A percentile compares a stretch with the other conserved stretches of the same genome.
Evolutionary conservation across 2,888 invertebrate species (phyloP).

Genomic region (Caenorhabditis plicata): DNA sequence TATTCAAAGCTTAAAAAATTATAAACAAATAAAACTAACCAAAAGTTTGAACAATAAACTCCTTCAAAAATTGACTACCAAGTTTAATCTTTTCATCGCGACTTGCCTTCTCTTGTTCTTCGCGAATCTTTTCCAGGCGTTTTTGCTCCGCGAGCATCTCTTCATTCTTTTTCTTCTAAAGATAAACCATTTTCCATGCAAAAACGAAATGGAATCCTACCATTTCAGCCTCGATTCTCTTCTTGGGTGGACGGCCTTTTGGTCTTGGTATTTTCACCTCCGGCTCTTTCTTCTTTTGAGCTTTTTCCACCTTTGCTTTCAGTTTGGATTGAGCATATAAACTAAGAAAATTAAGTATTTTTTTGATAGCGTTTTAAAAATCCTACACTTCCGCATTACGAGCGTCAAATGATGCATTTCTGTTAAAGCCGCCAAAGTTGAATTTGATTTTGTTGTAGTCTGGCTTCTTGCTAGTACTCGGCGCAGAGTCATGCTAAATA

Average conservation of each 20-base stretch:
- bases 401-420: too few relatives aligned
- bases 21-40: too few relatives aligned
- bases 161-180: slow-evolving; percentile 11
- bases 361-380: not conserved
- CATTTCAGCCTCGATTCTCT: slow-evolving; percentile 6
- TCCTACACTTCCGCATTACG: too few relatives aligned
- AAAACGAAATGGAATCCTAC: too few relatives aligned
- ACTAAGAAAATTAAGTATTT: slow-evolving; percentile 6
- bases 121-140: slow-evolving; percentile 4
- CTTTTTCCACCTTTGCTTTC: slow-evolving; percentile 2
- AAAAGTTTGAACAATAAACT: too few relatives aligned
- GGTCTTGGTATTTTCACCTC: slow-evolving; percentile 21
- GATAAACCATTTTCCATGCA: slow-evolving; percentile 3
- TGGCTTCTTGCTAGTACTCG: slow-evolving; percentile 16
- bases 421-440: too few relatives aligned
- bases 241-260: slow-evolving; percentile 32
- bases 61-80: too few relatives aligned
- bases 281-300: slow-evolving; percentile 17
- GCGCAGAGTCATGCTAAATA: too few relatives aligned
- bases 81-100: too few relatives aligned
- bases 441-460: slow-evolving; percentile 13
- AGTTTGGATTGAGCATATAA: slow-evolving; percentile 5
- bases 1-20: not conserved
- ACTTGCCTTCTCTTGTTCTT: slow-evolving; percentile 8
- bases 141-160: slow-evolving; percentile 14